phyloP scores from a whole-genome alignment of 2,888 invertebrate species.

The Tuberolachnus salignus region DNA sequence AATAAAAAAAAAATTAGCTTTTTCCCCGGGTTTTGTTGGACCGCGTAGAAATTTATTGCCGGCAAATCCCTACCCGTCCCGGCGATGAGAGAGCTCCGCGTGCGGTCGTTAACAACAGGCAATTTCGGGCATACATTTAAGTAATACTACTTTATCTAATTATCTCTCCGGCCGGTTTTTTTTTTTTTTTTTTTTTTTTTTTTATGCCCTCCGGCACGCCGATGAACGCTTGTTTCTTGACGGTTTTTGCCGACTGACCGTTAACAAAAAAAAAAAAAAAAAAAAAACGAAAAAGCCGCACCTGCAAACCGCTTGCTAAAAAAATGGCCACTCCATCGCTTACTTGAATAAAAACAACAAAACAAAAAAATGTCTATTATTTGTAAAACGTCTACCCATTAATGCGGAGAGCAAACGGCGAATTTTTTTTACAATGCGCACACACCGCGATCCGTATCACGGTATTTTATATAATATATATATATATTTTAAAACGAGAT shows the following conservation, averaged over 20 bases:
- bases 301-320: slow-evolving; percentile 28
- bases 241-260: slow-evolving; percentile 1
- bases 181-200: slow-evolving; percentile 22
- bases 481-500: background rate
- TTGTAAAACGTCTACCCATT: background rate
- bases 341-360: background rate
- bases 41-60: slow-evolving; percentile 37
- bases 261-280: background rate
- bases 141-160: slow-evolving; percentile 49
- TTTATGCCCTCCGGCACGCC: background rate
- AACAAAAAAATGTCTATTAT: background rate
- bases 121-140: slow-evolving; percentile 44
- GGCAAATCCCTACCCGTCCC: slow-evolving; percentile 23
- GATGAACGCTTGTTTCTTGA: slow-evolving; percentile 25
- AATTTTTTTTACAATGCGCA: too few relatives aligned
- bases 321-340: background rate
- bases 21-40: slow-evolving; percentile 30
- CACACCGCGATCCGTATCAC: background rate
- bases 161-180: slow-evolving; percentile 9
- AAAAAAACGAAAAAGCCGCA: background rate
- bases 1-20: slow-evolving; percentile 49
- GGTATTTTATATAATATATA: background rate
- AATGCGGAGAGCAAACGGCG: background rate
- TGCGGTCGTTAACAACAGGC: slow-evolving; percentile 51
- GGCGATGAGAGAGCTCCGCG: background rate